phyloP scores from a whole-genome alignment of 2,888 invertebrate genomes.

The Trachelus iudaicus region DNA sequence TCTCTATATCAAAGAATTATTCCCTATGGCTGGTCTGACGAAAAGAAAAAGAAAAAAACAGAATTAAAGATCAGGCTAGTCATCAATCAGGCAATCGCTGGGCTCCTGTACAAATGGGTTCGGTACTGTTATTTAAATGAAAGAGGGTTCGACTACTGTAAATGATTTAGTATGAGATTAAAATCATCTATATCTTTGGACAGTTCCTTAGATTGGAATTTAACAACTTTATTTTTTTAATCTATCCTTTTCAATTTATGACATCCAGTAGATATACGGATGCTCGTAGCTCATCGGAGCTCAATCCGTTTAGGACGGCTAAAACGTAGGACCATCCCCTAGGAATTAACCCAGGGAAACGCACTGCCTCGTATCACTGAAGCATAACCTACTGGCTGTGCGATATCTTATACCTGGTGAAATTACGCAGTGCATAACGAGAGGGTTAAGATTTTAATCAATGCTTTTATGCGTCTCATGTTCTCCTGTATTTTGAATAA shows the following conservation, averaged over 20 bases:
- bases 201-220: background rate
- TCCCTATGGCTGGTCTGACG: background rate
- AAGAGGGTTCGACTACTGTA: background rate
- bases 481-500: background rate
- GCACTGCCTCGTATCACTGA: background rate
- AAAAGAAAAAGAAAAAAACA: background rate
- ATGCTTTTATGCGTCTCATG: background rate
- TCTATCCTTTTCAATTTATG: background rate
- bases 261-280: background rate
- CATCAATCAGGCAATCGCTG: background rate
- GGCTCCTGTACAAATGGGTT: background rate
- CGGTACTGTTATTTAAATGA: background rate
- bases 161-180: background rate
- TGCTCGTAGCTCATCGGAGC: background rate
- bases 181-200: background rate
- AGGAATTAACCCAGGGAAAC: background rate
- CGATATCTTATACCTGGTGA: background rate
- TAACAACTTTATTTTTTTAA: background rate
- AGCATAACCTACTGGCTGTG: background rate
- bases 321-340: background rate
- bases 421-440: background rate
- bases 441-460: background rate
- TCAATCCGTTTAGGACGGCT: background rate
- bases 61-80: background rate
- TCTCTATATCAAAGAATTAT: background rate